Evolutionary conservation across 2,888 invertebrate genomes (phyloP), one percentile per base, ranked within the genome.

Genomic region (Polydrusus tereticollis): DNA sequence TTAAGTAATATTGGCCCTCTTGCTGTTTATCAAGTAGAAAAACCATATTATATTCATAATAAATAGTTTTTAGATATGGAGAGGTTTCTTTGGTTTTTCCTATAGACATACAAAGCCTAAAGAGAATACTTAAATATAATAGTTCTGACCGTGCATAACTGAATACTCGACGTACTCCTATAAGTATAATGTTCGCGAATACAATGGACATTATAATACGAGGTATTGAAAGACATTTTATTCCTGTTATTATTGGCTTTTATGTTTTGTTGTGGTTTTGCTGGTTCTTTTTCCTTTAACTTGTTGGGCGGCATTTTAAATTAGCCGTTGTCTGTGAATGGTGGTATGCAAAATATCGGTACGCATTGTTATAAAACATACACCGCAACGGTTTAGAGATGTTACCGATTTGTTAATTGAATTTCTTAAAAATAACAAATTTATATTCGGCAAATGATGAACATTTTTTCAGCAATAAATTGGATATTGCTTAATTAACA

Each of bases 141-240:
- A 21, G n/a, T 3, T 21, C 21, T 7, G 23, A 1, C 50, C 23
- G 14, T 26, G 20, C 18, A n/a, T 26, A 50, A 50, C 26, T 50
- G 50, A 50, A 50, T 26, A 26, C 14, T 50, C n/a, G n/a, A 41
- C 41, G 16, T 36, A 36, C 12, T 7, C 29, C 33, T 2, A 33
- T 50, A 50, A 50, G 50, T 50, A 50, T 14, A 50, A 50, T 26
- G 26, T 50, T 12, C 50, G 50, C 50, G 50, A 26, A 50, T 50
- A 50, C 50, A 50, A 50, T 50, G 7, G 50, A 50, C 50, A 50
- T 50, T 50, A 26, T 50, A 50, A 50, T 50, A 26, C 50, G 6
- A 50, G 50, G 26, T 50, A 50, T 50, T 50, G 50, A 50, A 26
- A 50, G 50, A 50, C 50, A 50, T 50, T 50, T 50, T 50, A 50